phyloP scores from a whole-genome alignment of 2,888 invertebrate genomes.

The Disparrhopalites patrizii region DNA sequence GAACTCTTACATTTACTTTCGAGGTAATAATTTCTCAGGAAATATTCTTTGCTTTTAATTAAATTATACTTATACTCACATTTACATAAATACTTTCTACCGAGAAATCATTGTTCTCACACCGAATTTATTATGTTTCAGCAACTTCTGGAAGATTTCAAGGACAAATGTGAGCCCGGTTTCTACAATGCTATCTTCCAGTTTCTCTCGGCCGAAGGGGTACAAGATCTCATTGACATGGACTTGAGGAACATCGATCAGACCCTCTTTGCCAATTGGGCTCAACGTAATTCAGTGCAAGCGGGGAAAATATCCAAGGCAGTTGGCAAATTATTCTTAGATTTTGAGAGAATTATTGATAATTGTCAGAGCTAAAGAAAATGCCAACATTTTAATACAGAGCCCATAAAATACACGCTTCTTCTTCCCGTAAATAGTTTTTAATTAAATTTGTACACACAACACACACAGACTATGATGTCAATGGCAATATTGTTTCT shows the following conservation, averaged over 20 bases:
- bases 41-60: background rate
- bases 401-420: too few relatives aligned
- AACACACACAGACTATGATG: too few relatives aligned
- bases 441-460: too few relatives aligned
- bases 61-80: background rate
- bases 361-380: background rate
- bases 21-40: conserved; percentile 12
- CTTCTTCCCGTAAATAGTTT: too few relatives aligned
- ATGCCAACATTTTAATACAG: too few relatives aligned
- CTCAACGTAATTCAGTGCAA: background rate
- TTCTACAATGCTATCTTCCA: conserved; percentile 13
- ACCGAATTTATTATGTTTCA: background rate
- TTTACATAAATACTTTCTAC: background rate
- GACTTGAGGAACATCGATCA: background rate
- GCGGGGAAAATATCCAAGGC: background rate
- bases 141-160: conserved; percentile 15
- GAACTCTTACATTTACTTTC: conserved; percentile 14
- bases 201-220: background rate
- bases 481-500: too few relatives aligned
- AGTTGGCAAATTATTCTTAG: background rate
- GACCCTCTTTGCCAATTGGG: background rate
- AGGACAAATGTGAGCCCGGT: background rate
- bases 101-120: too few relatives aligned
- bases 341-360: conserved; percentile 1
- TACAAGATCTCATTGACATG: background rate